Percentiles rank a stretch among this genome's conserved stretches.
These are phyloP conservation scores for Poeciliopsis turrubarensis DNA, from an alignment of 2,113 vertebrate genomes.

Conservation along the genomic window DNA sequence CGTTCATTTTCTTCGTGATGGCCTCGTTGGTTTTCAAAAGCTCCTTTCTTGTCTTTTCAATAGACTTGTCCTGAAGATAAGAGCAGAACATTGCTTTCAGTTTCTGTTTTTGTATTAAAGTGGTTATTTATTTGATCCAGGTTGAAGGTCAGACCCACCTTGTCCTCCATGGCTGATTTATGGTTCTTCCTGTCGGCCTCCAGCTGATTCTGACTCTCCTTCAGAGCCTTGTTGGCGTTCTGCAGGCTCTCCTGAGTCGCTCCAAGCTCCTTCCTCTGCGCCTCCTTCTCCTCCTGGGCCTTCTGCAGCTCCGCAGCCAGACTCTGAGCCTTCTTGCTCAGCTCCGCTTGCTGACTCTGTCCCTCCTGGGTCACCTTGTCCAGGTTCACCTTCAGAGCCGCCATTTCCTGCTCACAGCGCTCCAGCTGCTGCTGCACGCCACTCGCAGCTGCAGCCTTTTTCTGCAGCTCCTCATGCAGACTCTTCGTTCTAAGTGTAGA, in stretches of 20 bases:
- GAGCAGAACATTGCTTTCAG: not conserved
- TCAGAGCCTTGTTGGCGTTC: constrained; percentile 83
- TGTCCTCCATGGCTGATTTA: constrained; percentile 82
- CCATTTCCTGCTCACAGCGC: constrained; percentile 80
- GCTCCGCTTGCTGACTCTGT: constrained; percentile 78
- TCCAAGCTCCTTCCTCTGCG: constrained; percentile 83
- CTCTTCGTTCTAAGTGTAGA: constrained; percentile 74
- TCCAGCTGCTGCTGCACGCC: constrained; percentile 81
- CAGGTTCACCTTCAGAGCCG: constrained; percentile 80
- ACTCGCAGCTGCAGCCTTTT: constrained; percentile 82
- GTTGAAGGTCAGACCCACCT: constrained; percentile 79
- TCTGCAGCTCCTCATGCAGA: constrained; percentile 86
- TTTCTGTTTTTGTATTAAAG: not conserved
- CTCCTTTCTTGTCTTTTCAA: constrained; percentile 86
- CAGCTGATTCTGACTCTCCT: constrained; percentile 83
- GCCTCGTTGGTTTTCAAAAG: constrained; percentile 84
- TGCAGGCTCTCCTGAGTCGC: constrained; percentile 83
- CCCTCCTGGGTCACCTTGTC: constrained; percentile 84
- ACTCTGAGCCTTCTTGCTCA: constrained; percentile 81
- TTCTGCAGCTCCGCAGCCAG: constrained; percentile 80
- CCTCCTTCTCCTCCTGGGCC: constrained; percentile 82
- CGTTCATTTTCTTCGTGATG: constrained; percentile 82
- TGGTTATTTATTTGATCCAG: not conserved
- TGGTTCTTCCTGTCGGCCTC: constrained; percentile 88
- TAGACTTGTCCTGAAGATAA: constrained; percentile 85